Base-by-base conservation (phyloP, 1,140 invertebrate species). In the Scaptomyza hsui region DNA sequence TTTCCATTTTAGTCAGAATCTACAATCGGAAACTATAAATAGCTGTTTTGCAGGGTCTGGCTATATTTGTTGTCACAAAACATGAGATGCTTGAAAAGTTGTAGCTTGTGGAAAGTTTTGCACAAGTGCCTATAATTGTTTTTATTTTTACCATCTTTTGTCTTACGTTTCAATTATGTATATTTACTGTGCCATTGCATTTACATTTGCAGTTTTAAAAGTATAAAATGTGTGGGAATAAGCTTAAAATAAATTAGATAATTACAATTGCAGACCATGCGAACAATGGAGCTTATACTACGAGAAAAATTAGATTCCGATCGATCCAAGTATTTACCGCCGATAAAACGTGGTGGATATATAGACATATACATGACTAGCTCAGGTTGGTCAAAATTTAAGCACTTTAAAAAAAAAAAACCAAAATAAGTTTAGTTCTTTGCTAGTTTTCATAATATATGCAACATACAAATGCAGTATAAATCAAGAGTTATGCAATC, bases 301-400 rank as follows among this genome's bases (percentile, higher is more conserved):
- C 93, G 93, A 89, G 93, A 94, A 91, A 94, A 94, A 91, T 93
- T 96, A 92, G 93, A 94, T 92, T 95, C 95, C 89, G 93, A 94
- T 90, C 94, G 95, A 90, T 94, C 95, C 91, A 97, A 97, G 93
- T 94, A 95, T 91, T 95, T 97, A 90, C 96, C 96, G 90, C 93
- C 95, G 62, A 93, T 97, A 91, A 96, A 95, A 93, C 93, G 96
- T 92, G 96, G 95, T 89, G 95, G 95, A 92, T 93, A 94, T 92
- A 94, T 95, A 92, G 96, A 97, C 93, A 95, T 96, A 89, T 97
- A 97, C 93, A 94, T 96, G 92, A 96, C 95, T 92, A 95, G 95
- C 92, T 96, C 95, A 96, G 96, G 95, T 96, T 89, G 82, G 82
- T 88, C 83, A 18, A 73, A 72, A 59, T 10, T 52, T n/a, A 39